Conservation (phyloP, 2,113 vertebrate species). For the Brachyhypopomus gauderio region DNA sequence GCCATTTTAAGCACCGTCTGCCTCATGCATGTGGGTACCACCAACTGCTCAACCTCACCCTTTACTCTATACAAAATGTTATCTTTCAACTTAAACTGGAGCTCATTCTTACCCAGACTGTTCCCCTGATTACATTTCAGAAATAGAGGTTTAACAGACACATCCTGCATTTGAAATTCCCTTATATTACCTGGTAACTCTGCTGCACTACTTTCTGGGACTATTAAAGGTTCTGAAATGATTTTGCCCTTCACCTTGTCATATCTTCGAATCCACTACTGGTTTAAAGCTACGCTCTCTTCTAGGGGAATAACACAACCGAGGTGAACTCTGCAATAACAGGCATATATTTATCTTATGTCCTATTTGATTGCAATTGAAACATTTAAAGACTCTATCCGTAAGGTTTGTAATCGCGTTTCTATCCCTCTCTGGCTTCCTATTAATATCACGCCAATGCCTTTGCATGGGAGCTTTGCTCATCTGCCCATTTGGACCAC, state of each 20-base stretch:
- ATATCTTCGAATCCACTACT: background rate
- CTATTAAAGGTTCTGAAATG: background rate
- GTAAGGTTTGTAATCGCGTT: background rate
- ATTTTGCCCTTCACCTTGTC: background rate
- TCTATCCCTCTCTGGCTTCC: background rate
- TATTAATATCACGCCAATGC: background rate
- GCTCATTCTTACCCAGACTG: background rate
- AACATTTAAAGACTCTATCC: background rate
- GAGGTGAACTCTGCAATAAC: background rate
- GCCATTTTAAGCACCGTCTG: no score
- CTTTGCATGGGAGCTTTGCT: background rate
- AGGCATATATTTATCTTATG: background rate
- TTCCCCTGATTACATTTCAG: background rate
- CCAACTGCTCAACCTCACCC: no score
- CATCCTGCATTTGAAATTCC: constrained; percentile 18
- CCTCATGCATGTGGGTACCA: no score
- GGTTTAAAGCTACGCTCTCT: background rate
- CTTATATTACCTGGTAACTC: background rate
- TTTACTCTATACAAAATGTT: background rate
- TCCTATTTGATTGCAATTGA: background rate
- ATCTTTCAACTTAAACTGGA: background rate
- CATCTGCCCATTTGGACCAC: background rate
- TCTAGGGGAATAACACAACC: background rate
- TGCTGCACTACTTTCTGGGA: background rate
- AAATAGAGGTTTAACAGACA: background rate